These are phyloP conservation scores for Himantopus leucocephalus DNA, from an alignment of 2,113 vertebrate genomes.

Conservation along the genomic window DNA sequence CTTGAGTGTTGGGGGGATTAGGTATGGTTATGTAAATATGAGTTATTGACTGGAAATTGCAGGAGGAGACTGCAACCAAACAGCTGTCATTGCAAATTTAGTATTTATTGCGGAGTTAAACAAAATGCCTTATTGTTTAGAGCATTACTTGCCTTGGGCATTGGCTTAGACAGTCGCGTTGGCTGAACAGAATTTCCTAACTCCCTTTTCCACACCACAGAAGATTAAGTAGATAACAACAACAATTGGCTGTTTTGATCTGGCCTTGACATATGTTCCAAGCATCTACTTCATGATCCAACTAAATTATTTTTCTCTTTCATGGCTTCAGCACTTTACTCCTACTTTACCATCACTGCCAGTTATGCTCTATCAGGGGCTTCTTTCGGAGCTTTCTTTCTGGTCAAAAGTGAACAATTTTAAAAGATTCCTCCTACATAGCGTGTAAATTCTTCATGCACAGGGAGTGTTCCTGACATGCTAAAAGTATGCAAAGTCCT, in stretches of 20 bases:
- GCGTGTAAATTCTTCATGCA: neutral
- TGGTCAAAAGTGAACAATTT: neutral
- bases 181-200: conserved; percentile 57
- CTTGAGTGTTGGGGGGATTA: neutral
- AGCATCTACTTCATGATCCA: neutral
- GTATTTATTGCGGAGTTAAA: conserved; percentile 36
- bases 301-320: neutral
- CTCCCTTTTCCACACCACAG: conserved; percentile 34
- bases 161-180: conserved; percentile 28
- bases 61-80: neutral
- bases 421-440: neutral
- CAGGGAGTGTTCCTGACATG: neutral
- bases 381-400: neutral
- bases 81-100: conserved; percentile 2
- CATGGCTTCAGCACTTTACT: neutral
- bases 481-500: neutral
- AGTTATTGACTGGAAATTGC: neutral
- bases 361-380: neutral
- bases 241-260: conserved; percentile 50
- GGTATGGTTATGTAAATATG: neutral
- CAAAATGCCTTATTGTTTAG: conserved; percentile 50
- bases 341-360: neutral
- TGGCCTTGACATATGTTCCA: conserved; percentile 28
- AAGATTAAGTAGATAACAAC: conserved; percentile 55
- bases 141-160: conserved; percentile 54